These are phyloP conservation scores for Speoplatyrhinus poulsoni DNA, from an alignment of 2,113 vertebrate species.

Conservation along the genomic window DNA sequence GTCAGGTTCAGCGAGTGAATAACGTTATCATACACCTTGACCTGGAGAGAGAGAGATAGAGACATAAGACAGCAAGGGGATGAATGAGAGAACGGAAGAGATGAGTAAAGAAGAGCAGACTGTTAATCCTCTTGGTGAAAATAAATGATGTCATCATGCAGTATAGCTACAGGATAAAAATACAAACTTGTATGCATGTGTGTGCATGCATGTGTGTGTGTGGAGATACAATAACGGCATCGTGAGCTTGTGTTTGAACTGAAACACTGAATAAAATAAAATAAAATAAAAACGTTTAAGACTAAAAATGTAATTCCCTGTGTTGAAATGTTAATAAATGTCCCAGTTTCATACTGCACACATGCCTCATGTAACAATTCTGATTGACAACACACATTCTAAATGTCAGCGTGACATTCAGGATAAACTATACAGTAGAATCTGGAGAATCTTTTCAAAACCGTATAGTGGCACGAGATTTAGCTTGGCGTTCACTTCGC, in stretches of 20 bases:
- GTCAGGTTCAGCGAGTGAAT: slow-evolving; percentile 89
- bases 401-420: too few relatives aligned
- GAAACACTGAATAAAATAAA: too few relatives aligned
- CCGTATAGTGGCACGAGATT: too few relatives aligned
- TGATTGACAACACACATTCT: too few relatives aligned
- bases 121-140: background rate
- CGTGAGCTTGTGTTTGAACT: too few relatives aligned
- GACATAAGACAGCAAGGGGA: background rate
- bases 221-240: background rate
- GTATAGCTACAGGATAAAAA: background rate
- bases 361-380: background rate
- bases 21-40: slow-evolving; percentile 83
- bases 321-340: background rate
- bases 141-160: background rate
- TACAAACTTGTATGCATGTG: background rate
- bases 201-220: background rate
- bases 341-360: background rate
- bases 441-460: too few relatives aligned
- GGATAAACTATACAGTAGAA: too few relatives aligned
- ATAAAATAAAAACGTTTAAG: too few relatives aligned
- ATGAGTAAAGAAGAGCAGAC: background rate
- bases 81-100: background rate
- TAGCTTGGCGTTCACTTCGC: too few relatives aligned
- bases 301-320: too few relatives aligned
- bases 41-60: slow-evolving; percentile 67